Percentiles rank a stretch among this genome's conserved stretches.
These are phyloP conservation scores for Aphidoletes aphidimyza DNA, from an alignment of 2,888 invertebrate genomes.

Conservation along the genomic window DNA sequence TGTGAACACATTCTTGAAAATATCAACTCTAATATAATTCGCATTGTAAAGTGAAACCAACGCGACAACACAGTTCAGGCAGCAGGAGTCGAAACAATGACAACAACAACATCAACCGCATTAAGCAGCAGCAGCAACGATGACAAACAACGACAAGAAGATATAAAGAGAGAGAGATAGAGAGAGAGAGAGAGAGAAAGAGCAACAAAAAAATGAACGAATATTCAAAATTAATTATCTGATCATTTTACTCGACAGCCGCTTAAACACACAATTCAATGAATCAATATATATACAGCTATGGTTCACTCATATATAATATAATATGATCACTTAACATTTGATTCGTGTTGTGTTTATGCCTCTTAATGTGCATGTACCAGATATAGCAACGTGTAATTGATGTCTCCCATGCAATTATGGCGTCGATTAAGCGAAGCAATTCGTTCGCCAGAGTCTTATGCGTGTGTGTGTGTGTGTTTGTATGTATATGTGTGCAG, in stretches of 20 bases:
- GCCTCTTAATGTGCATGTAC: slow-evolving; percentile 49
- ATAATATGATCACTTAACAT: slow-evolving; percentile 51
- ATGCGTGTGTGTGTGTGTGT: not conserved
- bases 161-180: not conserved
- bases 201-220: not conserved
- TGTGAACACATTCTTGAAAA: slow-evolving; percentile 43
- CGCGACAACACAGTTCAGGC: not conserved
- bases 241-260: slow-evolving; percentile 32
- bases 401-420: slow-evolving; percentile 51
- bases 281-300: no score
- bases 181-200: not conserved
- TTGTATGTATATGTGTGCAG: not conserved
- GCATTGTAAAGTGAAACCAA: slow-evolving; percentile 37
- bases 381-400: slow-evolving; percentile 30
- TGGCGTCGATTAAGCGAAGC: slow-evolving; percentile 49
- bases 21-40: slow-evolving; percentile 14
- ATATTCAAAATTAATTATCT: slow-evolving; percentile 51
- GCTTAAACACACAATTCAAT: slow-evolving; percentile 49
- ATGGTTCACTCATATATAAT: no score
- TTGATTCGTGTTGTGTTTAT: slow-evolving; percentile 51
- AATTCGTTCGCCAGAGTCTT: not conserved
- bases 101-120: not conserved
- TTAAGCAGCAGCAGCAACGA: not conserved
- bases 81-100: not conserved
- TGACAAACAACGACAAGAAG: not conserved